phyloP scores from a whole-genome alignment of 2,888 invertebrate species.

The Leptinotarsa juncta region DNA sequence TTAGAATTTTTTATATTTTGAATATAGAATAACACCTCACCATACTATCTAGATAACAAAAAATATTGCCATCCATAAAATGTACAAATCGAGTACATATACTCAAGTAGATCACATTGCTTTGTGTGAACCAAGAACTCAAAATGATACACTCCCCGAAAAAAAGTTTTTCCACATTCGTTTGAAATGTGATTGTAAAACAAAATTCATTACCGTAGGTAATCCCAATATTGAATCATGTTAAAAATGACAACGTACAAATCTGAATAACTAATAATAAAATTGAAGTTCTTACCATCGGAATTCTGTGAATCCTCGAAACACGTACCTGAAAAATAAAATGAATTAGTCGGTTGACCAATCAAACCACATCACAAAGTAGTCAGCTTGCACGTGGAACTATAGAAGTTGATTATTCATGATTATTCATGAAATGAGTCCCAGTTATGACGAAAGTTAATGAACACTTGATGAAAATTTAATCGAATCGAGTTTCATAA shows the following conservation, averaged over 20 bases:
- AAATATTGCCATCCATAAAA: no score
- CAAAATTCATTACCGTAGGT: no score
- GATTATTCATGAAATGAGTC: not conserved
- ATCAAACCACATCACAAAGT: not conserved
- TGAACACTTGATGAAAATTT: not conserved
- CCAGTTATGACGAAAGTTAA: not conserved
- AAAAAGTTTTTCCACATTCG: no score
- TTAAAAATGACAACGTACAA: not conserved
- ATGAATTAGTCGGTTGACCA: constrained; percentile 5
- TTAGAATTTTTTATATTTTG: no score
- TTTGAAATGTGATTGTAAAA: no score
- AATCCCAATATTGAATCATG: not conserved
- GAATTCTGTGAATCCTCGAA: constrained; percentile 51
- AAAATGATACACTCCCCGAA: no score
- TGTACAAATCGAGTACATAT: no score
- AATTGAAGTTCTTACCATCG: constrained; percentile 47
- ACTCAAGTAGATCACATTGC: no score
- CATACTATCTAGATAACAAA: no score
- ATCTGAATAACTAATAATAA: constrained; percentile 1
- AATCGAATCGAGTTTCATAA: not conserved
- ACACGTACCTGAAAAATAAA: constrained; percentile 58
- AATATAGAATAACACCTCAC: no score
- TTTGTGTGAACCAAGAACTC: no score
- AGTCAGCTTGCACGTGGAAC: not conserved
- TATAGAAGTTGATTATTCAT: not conserved